Conservation (phyloP, 2,888 invertebrate genomes). For the Temnothorax unifasciatus region DNA sequence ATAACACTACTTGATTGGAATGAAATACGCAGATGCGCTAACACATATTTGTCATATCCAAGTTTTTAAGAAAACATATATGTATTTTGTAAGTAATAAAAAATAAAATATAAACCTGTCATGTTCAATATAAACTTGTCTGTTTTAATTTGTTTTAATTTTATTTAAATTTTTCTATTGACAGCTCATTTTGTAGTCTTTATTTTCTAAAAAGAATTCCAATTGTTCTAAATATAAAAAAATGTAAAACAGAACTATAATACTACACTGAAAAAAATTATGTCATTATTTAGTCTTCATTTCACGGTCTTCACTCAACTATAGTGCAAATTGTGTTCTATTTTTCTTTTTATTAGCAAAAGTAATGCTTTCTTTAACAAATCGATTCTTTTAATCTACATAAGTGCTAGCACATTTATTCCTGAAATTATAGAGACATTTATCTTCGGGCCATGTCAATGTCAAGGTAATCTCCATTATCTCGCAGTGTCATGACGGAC, state of each 20-base stretch:
- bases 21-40: background rate
- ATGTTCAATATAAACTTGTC: background rate
- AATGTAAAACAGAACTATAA: background rate
- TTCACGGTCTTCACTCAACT: background rate
- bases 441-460: background rate
- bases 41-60: background rate
- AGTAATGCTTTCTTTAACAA: background rate
- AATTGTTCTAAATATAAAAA: background rate
- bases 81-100: constrained; percentile 6
- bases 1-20: background rate
- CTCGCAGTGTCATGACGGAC: background rate
- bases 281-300: background rate
- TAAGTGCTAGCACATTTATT: constrained; percentile 10
- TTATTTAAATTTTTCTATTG: background rate
- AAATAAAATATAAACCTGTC: background rate
- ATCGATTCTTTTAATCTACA: constrained; percentile 12
- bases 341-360: background rate
- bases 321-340: background rate
- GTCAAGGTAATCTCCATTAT: background rate
- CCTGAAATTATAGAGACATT: background rate
- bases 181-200: background rate
- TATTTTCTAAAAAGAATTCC: background rate
- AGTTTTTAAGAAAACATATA: background rate
- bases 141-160: background rate
- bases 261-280: background rate